Evolutionary conservation across 35 echinoderm and acorn worm genomes (phyloP).

Genomic region (Acanthaster planci): DNA sequence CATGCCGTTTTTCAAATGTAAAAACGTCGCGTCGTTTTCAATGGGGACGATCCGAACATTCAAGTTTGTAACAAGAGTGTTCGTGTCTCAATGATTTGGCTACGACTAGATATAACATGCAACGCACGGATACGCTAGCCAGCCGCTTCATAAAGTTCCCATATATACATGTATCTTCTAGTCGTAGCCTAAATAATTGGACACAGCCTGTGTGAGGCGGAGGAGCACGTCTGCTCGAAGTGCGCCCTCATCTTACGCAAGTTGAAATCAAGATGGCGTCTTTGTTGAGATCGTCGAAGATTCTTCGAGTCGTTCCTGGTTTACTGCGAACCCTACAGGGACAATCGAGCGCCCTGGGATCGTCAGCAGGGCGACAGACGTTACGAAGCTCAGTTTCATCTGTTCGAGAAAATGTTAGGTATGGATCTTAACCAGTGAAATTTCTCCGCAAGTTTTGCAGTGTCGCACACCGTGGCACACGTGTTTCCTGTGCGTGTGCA

Average conservation of each 20-base stretch:
- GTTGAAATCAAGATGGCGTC: background rate
- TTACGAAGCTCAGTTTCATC: background rate
- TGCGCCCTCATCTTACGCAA: background rate
- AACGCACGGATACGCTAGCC: too few species aligned
- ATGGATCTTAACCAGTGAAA: background rate
- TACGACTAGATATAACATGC: too few species aligned
- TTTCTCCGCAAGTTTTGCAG: background rate
- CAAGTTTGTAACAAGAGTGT: too few species aligned
- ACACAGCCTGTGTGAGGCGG: too few species aligned
- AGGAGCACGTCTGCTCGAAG: too few species aligned
- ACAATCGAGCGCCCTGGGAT: background rate
- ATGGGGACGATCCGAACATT: too few species aligned
- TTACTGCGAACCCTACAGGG: background rate
- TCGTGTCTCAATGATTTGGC: too few species aligned
- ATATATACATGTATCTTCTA: too few species aligned
- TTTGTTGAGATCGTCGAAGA: background rate
- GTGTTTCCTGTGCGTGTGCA: background rate
- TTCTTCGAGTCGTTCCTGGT: background rate
- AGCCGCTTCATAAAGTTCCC: too few species aligned
- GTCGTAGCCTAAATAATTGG: too few species aligned
- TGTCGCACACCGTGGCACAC: background rate
- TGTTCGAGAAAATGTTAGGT: background rate
- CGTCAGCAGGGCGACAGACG: background rate
- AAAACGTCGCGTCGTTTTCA: too few species aligned
- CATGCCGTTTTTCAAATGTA: too few species aligned